Percentiles rank a stretch among this genome's conserved stretches.
Evolutionary conservation across 2,113 vertebrate species (phyloP).

Genomic region (Onychorhynchus coronatus): DNA sequence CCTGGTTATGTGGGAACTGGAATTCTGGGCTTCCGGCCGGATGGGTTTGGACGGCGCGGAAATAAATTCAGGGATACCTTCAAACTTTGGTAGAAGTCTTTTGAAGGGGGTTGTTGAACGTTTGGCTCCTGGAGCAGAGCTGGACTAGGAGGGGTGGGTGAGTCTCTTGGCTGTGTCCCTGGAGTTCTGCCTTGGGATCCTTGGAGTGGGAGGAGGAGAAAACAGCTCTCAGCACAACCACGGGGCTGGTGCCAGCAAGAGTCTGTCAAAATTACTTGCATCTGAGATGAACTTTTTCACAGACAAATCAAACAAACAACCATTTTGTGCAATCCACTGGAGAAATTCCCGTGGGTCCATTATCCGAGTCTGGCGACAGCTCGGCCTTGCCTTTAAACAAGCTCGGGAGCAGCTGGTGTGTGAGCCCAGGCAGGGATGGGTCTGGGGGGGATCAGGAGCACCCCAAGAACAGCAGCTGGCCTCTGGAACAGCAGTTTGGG

Average conservation of each 20-base stretch:
- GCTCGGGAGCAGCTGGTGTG: not conserved
- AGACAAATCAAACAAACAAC: not conserved
- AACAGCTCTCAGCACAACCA: not conserved
- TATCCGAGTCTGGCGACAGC: not conserved
- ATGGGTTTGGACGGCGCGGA: not conserved
- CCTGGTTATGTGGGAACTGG: not conserved
- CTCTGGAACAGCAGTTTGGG: not conserved
- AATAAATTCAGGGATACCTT: not conserved
- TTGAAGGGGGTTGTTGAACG: accelerated
- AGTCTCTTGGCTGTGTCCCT: not conserved
- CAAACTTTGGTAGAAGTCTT: not conserved
- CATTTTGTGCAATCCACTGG: not conserved
- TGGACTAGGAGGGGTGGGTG: not conserved
- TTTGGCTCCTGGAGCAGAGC: not conserved
- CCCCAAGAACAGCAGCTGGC: not conserved
- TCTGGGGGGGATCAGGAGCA: not conserved
- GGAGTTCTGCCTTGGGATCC: not conserved
- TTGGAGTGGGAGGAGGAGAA: not conserved
- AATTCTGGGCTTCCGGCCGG: not conserved
- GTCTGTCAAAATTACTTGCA: not conserved
- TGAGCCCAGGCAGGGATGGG: not conserved
- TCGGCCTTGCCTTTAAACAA: not conserved
- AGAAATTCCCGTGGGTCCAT: not conserved
- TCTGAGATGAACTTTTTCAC: not conserved
- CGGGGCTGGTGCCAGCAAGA: not conserved